Percentiles rank a stretch among this genome's conserved stretches.
phyloP scores from a whole-genome alignment of 2,113 vertebrate genomes.

The Megatriorchis doriae region DNA sequence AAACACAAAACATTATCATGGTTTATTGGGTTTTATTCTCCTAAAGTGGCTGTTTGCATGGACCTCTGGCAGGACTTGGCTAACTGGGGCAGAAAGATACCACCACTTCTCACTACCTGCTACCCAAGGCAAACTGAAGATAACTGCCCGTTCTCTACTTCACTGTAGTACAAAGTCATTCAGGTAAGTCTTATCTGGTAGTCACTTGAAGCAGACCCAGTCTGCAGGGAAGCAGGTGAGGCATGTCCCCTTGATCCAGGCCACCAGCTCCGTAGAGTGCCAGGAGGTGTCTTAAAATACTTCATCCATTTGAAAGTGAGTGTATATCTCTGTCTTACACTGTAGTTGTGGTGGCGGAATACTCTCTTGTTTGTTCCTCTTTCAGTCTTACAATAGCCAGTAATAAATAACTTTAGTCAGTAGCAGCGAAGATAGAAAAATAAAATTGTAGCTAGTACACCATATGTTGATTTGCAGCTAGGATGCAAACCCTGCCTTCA shows the following conservation, averaged over 20 bases:
- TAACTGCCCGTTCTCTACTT: background rate
- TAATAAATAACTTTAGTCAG: background rate
- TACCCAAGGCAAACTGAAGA: background rate
- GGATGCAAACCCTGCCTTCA: conserved; percentile 22
- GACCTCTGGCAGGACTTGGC: background rate
- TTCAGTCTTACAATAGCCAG: background rate
- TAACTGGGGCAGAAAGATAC: background rate
- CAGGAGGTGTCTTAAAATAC: background rate
- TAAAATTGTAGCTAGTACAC: background rate
- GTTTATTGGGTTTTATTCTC: rapidly evolving
- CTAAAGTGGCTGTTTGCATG: background rate
- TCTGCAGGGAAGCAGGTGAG: background rate
- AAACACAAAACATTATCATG: background rate
- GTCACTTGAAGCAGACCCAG: background rate
- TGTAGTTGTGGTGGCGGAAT: background rate
- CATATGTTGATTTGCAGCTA: conserved; percentile 27
- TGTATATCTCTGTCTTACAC: background rate
- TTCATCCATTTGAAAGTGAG: background rate
- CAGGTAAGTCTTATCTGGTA: background rate
- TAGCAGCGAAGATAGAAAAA: conserved; percentile 32
- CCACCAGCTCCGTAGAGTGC: background rate
- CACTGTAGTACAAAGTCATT: background rate
- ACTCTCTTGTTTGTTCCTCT: background rate
- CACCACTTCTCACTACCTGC: background rate
- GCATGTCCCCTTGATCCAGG: rapidly evolving